Conservation (phyloP, 2,888 invertebrate genomes). For the Allolobophora icterica region DNA sequence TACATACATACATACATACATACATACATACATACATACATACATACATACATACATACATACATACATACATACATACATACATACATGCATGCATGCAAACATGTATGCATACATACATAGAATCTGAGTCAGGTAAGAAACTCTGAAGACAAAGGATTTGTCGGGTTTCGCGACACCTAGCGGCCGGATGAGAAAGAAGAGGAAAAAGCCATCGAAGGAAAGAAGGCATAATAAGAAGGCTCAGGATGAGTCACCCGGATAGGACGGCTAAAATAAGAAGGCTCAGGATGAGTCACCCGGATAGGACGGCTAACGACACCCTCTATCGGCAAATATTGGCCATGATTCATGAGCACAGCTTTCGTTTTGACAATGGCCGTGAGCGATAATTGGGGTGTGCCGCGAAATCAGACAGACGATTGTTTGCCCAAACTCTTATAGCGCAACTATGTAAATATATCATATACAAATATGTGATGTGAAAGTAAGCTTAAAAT, state of each 20-base stretch:
- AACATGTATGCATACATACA: too few relatives aligned
- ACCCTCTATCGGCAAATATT: not conserved
- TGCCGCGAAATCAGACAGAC: not conserved
- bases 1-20: too few relatives aligned
- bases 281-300: not conserved
- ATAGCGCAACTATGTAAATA: not conserved
- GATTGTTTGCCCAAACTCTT: not conserved
- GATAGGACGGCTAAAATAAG: not conserved
- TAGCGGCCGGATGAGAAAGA: not conserved
- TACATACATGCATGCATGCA: too few relatives aligned
- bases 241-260: not conserved
- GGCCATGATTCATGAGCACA: not conserved
- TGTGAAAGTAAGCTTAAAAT: slow-evolving; percentile 6
- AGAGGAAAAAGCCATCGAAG: not conserved
- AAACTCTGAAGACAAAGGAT: not conserved
- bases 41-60: too few relatives aligned
- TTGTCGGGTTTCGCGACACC: not conserved
- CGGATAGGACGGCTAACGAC: not conserved
- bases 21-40: too few relatives aligned
- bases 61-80: too few relatives aligned
- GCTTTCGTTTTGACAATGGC: not conserved
- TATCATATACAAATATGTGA: slow-evolving; percentile 17
- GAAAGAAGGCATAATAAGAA: slow-evolving; percentile 8
- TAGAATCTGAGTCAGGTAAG: not conserved
- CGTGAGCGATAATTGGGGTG: slow-evolving; percentile 17